Percentiles rank a stretch among this genome's conserved stretches.
Conservation (phyloP, 1,140 invertebrate genomes). For the Drosophila tsacasi region DNA sequence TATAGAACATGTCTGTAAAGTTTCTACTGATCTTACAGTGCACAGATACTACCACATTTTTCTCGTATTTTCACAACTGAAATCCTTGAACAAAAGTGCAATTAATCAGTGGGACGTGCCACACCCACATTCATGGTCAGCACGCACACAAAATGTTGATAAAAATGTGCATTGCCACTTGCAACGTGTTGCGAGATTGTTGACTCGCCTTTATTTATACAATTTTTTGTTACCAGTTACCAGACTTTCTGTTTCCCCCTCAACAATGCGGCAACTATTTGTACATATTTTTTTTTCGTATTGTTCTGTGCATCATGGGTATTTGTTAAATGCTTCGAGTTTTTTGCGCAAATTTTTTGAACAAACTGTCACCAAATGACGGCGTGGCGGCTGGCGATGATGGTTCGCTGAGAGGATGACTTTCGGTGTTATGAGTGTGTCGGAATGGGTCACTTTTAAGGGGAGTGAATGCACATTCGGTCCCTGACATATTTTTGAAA, state of each 20-base stretch:
- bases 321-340: slow-evolving; percentile 55
- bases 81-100: slow-evolving; percentile 52
- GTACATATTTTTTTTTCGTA: slow-evolving; percentile 27
- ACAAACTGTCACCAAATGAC: slow-evolving; percentile 56
- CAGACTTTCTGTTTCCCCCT: slow-evolving; percentile 4
- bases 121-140: slow-evolving; percentile 58
- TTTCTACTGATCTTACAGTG: neutral
- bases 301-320: slow-evolving; percentile 6
- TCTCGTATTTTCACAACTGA: slow-evolving; percentile 20
- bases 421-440: slow-evolving; percentile 39
- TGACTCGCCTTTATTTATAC: slow-evolving; percentile 60
- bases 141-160: slow-evolving; percentile 69
- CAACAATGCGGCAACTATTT: slow-evolving; percentile 63
- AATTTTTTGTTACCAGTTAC: slow-evolving; percentile 36
- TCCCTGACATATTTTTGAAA: slow-evolving; percentile 49
- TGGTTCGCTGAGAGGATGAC: slow-evolving; percentile 20
- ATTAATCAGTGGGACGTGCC: slow-evolving; percentile 78
- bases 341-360: slow-evolving; percentile 61
- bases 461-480: slow-evolving; percentile 36
- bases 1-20: neutral
- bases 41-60: slow-evolving; percentile 5
- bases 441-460: slow-evolving; percentile 27
- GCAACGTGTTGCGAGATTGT: slow-evolving; percentile 82
- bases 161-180: slow-evolving; percentile 74
- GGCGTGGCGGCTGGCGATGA: slow-evolving; percentile 33